Evolutionary conservation across 2,113 vertebrate species (phyloP).

Genomic region (Ahaetulla prasina): DNA sequence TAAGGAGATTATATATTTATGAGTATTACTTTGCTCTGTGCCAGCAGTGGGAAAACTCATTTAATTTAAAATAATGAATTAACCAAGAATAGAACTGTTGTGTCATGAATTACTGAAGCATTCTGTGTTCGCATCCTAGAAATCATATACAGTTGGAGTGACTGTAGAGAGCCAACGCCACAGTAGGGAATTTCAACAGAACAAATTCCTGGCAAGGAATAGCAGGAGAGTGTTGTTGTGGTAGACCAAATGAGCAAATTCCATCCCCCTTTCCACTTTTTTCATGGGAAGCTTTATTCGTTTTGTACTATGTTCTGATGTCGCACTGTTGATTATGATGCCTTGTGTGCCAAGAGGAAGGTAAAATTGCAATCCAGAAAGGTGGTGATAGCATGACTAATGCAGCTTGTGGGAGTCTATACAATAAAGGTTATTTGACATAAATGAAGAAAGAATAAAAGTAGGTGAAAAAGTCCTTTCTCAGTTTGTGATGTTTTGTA

Average conservation of each 20-base stretch:
- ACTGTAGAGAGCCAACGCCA: neutral
- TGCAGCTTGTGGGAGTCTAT: neutral
- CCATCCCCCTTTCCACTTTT: neutral
- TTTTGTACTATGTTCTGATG: neutral
- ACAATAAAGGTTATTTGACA: neutral
- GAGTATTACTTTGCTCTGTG: neutral
- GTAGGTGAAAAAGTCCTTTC: conserved; percentile 5
- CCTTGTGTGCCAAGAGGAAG: neutral
- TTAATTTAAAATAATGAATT: neutral
- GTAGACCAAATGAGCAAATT: neutral
- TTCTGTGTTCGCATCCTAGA: neutral
- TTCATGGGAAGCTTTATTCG: neutral
- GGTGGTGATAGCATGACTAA: too few relatives aligned
- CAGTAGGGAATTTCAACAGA: neutral
- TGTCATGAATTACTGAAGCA: neutral
- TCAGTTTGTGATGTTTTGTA: neutral
- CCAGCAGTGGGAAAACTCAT: neutral
- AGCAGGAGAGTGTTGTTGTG: neutral
- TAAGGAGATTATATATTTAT: conserved; percentile 61
- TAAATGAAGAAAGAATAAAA: neutral
- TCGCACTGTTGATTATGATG: neutral
- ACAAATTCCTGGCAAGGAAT: neutral
- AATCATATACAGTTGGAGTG: neutral
- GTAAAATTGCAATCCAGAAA: neutral
- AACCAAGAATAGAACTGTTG: neutral